These are phyloP conservation scores for Drosophila kanekoi DNA, from an alignment of 2,888 invertebrate species.

Conservation along the genomic window DNA sequence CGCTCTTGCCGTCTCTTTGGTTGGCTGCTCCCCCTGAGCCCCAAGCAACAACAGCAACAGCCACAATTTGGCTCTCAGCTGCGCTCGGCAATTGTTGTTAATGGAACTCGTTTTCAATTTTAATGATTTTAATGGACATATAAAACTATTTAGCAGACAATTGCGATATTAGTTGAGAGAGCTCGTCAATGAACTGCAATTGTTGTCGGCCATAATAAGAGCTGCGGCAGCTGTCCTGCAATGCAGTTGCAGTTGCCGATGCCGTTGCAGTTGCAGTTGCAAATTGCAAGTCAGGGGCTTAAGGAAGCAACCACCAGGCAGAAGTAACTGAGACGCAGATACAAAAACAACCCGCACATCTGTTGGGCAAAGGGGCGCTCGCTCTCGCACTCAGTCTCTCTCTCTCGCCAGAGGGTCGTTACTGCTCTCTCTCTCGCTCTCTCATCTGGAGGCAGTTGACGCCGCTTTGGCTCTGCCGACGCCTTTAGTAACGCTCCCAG, in stretches of 20 bases:
- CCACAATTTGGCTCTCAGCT: constrained; percentile 10
- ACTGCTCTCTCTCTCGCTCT: constrained; percentile 25
- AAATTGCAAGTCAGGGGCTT: constrained; percentile 40
- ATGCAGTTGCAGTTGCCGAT: constrained; percentile 22
- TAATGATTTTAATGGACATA: constrained; percentile 57
- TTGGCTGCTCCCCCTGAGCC: constrained; percentile 6
- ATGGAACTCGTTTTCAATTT: constrained; percentile 45
- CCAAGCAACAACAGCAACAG: constrained; percentile 24
- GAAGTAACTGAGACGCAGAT: constrained; percentile 18
- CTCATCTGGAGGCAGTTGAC: constrained; percentile 24
- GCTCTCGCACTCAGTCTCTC: constrained; percentile 18
- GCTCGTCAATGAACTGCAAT: constrained; percentile 15
- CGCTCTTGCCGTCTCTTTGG: background rate
- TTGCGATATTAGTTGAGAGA: constrained; percentile 16
- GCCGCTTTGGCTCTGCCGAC: constrained; percentile 68
- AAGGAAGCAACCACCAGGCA: constrained; percentile 46
- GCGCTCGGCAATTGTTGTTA: constrained; percentile 43
- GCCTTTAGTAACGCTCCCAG: constrained; percentile 68
- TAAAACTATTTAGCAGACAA: constrained; percentile 48
- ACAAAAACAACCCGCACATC: constrained; percentile 67
- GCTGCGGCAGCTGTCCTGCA: constrained; percentile 51
- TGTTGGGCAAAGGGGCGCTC: constrained; percentile 13
- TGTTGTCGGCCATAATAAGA: constrained; percentile 18
- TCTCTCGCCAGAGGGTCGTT: constrained; percentile 27
- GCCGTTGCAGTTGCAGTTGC: constrained; percentile 44